These are phyloP conservation scores for Acleris holmiana DNA, from an alignment of 2,888 invertebrate genomes.

Conservation along the genomic window DNA sequence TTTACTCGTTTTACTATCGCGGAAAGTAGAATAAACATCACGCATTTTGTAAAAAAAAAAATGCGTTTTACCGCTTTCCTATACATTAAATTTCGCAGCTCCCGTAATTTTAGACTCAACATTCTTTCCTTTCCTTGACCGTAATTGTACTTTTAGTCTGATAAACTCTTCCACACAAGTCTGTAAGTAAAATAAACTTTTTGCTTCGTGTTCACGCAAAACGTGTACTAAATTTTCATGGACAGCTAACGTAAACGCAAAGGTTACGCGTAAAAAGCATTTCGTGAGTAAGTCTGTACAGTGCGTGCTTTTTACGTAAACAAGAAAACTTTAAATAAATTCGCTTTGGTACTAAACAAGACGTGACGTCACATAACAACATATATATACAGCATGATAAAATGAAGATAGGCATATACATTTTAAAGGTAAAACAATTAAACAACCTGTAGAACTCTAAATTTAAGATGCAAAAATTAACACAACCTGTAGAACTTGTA, in stretches of 20 bases:
- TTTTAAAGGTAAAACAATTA: conserved; percentile 58
- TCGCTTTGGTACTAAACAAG: conserved; percentile 59
- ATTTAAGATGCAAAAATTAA: conserved; percentile 60
- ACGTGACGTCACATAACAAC: conserved; percentile 25
- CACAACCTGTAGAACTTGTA: neutral
- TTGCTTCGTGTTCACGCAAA: conserved; percentile 14
- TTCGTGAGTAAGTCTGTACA: conserved; percentile 42
- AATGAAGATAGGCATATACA: conserved; percentile 39
- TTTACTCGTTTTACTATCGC: no score
- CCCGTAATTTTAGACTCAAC: neutral
- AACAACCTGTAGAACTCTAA: conserved; percentile 1
- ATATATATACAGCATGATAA: conserved; percentile 10
- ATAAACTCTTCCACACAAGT: conserved; percentile 2
- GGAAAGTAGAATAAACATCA: no score
- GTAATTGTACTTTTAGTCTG: conserved; percentile 24
- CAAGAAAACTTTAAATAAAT: conserved; percentile 63
- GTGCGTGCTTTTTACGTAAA: conserved; percentile 70
- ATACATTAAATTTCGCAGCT: neutral
- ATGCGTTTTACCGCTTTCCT: no score
- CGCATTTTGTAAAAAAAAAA: no score
- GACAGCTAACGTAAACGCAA: conserved; percentile 41
- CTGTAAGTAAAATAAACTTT: neutral
- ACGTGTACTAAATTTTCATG: conserved; percentile 13
- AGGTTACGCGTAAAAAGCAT: conserved; percentile 35
- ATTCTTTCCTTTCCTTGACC: conserved; percentile 5